Conservation (phyloP, 2,888 invertebrate genomes). For the Trilocha varians region DNA sequence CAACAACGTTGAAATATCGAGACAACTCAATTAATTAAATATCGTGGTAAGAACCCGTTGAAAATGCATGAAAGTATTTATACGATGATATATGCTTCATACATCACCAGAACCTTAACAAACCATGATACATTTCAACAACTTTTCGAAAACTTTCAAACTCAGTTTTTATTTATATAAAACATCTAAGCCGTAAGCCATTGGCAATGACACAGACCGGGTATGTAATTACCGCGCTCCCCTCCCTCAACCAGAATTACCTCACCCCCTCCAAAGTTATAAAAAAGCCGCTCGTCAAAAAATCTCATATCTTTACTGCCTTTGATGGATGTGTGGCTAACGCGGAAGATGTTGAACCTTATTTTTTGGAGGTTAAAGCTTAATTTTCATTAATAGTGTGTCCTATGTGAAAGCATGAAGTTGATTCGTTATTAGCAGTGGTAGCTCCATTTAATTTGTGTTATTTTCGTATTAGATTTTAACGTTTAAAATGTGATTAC, state of each 20-base stretch:
- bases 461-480: background rate
- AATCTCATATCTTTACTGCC: constrained; percentile 45
- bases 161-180: background rate
- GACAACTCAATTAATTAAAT: no score
- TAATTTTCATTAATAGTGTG: background rate
- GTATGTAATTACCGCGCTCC: constrained; percentile 60
- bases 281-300: constrained; percentile 50
- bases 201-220: constrained; percentile 64
- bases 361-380: no score
- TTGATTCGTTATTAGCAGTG: background rate
- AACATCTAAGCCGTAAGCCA: constrained; percentile 30
- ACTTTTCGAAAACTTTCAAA: background rate
- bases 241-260: constrained; percentile 49
- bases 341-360: background rate
- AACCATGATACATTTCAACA: background rate
- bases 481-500: no score
- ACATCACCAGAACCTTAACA: background rate
- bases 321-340: constrained; percentile 25
- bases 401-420: background rate
- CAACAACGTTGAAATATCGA: no score
- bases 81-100: no score
- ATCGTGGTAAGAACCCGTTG: no score
- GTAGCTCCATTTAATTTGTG: background rate
- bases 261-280: constrained; percentile 54
- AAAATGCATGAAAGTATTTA: no score